Base-by-base conservation (phyloP, 64 coral and sea anemone species). In the Acropora yongei region DNA sequence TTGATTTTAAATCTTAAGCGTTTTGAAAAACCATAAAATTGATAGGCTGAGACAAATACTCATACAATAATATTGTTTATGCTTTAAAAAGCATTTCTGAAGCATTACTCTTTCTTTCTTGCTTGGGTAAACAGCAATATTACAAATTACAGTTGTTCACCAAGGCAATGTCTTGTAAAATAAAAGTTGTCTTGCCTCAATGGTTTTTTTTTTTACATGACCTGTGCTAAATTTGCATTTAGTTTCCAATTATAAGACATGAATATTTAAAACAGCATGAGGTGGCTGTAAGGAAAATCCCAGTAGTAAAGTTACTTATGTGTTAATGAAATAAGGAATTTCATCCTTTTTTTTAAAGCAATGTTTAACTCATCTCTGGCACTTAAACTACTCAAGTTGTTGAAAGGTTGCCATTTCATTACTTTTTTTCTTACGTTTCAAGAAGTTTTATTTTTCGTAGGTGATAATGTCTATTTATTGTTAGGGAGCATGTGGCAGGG, bases 201-300 rank as follows among this genome's bases (percentile, higher is more conserved):
- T 84, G 81, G 8, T 3, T 84, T 68, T 84, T 5, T 30, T 30
- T 30, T 30, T 84, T 16, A 45, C 46, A 16, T 84, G 81, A 84
- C 58, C 81, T 84, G 81, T 49, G 44, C 45, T 57, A 84, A 84
- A 84, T 84, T 84, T 84, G 81, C 81, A 84, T 84, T 83, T 84
- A 47, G 41, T 84, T 84, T 63, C 60, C 16, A 63, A 63, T 63
- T 63, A 63, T 12, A 13, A 14, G 11, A 68, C 13, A 68, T 84
- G 69, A 84, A 84, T 84, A 84, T 84, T 84, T 68, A 71, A 84
- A 84, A 84, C 81, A 84, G 63, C 81, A 84, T 84, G 81, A 78
- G 12, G 4, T 18, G 43, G 60, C 60, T 63, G 11, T 63, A 8
- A 68, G n/a, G 5, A 63, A 68, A 69, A 47, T 18, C 44, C n/a